phyloP scores from a whole-genome alignment of 2,797 vertebrate species.

The Schizopygopsis malacanthus region DNA sequence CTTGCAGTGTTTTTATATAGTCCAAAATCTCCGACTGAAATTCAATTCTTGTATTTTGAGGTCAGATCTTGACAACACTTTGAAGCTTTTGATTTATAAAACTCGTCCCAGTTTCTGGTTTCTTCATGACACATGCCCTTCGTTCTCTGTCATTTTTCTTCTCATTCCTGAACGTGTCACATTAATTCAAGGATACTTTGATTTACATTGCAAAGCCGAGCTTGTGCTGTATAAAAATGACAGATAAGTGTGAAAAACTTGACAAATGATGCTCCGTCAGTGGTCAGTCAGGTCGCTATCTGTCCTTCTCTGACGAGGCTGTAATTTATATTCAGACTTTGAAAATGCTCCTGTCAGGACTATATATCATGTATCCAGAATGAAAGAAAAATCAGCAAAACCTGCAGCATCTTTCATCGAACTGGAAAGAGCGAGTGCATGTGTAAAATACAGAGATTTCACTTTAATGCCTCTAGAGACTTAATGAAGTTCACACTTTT shows the following conservation, averaged over 20 bases:
- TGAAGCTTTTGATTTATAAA: conserved; percentile 23
- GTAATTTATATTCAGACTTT: conserved; percentile 43
- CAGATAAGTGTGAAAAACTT: conserved; percentile 16
- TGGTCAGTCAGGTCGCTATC: conserved; percentile 52
- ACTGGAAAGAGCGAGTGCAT: conserved; percentile 2
- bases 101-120: neutral
- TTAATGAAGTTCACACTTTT: conserved; percentile 3
- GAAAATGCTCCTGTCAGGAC: conserved; percentile 4
- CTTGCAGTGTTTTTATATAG: neutral
- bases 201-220: conserved; percentile 19
- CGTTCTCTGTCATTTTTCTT: neutral
- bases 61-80: neutral
- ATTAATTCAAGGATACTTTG: conserved; percentile 11
- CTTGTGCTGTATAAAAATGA: neutral
- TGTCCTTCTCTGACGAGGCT: conserved; percentile 28
- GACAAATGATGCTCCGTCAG: conserved; percentile 52
- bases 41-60: neutral
- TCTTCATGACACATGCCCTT: neutral
- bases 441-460: neutral
- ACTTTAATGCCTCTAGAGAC: neutral
- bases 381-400: conserved; percentile 14
- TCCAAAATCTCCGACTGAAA: neutral
- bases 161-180: neutral
- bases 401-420: neutral
- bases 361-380: conserved; percentile 38